These are phyloP conservation scores for Mycteria americana DNA, from an alignment of 2,797 vertebrate genomes.

Conservation along the genomic window DNA sequence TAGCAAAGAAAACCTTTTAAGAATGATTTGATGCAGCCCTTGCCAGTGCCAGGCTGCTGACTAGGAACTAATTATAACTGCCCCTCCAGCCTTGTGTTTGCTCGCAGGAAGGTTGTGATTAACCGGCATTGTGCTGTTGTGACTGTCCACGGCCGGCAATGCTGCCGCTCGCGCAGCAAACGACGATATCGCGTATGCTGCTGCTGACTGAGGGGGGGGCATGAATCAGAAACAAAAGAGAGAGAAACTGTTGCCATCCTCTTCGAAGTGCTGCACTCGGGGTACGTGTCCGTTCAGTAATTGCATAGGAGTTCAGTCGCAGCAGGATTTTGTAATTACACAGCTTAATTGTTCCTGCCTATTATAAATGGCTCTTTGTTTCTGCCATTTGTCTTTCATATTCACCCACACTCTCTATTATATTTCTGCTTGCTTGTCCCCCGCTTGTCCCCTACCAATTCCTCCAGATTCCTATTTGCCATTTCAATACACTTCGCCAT, in stretches of 20 bases:
- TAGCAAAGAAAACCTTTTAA: neutral
- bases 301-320: neutral
- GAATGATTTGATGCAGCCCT: neutral
- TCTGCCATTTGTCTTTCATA: conserved; percentile 50
- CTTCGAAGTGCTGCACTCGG: neutral
- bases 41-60: neutral
- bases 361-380: neutral
- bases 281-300: neutral
- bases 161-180: neutral
- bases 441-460: neutral
- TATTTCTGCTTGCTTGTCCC: neutral
- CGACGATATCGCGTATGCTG: neutral
- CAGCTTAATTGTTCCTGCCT: conserved; percentile 13
- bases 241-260: neutral
- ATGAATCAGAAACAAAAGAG: neutral
- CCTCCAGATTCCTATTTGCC: neutral
- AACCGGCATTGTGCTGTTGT: neutral
- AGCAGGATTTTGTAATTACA: conserved; percentile 20
- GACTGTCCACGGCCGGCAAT: neutral
- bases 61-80: neutral
- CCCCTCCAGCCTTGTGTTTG: neutral
- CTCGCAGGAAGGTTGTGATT: neutral
- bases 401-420: conserved; percentile 9
- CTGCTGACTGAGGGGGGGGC: neutral
- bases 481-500: neutral